Evolutionary conservation across 2,888 invertebrate genomes (phyloP).

Genomic region (Branchipolynoe longqiensis): DNA sequence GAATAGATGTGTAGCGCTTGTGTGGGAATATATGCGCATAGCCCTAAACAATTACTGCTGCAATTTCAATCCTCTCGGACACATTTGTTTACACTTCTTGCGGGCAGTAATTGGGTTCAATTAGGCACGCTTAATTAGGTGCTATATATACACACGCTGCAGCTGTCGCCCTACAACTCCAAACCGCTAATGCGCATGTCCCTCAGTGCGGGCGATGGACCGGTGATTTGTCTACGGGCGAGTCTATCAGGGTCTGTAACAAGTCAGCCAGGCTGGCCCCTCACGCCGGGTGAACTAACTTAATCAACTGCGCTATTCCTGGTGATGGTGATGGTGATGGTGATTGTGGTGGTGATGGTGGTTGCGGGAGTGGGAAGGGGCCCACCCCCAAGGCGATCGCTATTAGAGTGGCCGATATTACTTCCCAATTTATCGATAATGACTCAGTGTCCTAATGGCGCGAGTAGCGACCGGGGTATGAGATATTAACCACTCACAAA

Average conservation of each 20-base stretch:
- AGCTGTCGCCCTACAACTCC: conserved; percentile 16
- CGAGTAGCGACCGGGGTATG: conserved; percentile 18
- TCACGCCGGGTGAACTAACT: conserved; percentile 40
- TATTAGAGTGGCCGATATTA: conserved; percentile 53
- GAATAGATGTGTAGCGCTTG: too few species aligned
- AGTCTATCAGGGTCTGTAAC: conserved; percentile 46
- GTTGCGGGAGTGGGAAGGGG: too few species aligned
- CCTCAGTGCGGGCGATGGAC: not conserved
- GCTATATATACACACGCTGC: conserved; percentile 34
- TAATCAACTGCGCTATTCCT: conserved; percentile 22
- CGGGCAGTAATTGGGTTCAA: conserved; percentile 37
- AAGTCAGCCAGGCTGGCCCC: conserved; percentile 10
- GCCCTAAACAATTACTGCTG: too few species aligned
- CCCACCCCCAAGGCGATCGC: conserved; percentile 30
- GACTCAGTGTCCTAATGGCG: conserved; percentile 47
- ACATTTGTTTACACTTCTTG: conserved; percentile 38
- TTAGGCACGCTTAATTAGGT: conserved; percentile 6
- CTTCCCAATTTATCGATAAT: conserved; percentile 55
- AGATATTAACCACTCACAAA: conserved; percentile 56
- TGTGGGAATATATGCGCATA: too few species aligned
- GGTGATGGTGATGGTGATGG: too few species aligned
- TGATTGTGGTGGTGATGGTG: too few species aligned
- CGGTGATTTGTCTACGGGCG: conserved; percentile 5
- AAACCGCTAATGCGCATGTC: conserved; percentile 29
- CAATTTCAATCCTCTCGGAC: conserved; percentile 24